These are phyloP conservation scores for Acanthisitta chloris DNA, from an alignment of 2,113 vertebrate genomes.

Conservation along the genomic window DNA sequence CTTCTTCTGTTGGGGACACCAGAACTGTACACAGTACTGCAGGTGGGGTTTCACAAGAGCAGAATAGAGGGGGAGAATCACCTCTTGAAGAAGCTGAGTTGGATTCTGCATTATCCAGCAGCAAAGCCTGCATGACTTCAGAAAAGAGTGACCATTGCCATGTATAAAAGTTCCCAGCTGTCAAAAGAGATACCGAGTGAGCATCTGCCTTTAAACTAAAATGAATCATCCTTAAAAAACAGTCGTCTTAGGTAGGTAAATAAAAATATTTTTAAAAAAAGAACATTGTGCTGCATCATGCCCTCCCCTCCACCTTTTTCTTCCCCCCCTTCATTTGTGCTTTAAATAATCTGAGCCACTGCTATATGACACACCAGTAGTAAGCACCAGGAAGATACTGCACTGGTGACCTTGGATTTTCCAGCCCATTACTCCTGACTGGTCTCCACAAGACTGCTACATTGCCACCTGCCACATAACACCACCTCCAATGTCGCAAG, in stretches of 20 bases:
- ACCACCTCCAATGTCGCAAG: neutral
- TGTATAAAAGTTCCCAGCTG: neutral
- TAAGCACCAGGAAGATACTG: neutral
- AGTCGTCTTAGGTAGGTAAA: no score
- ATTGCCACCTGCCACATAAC: slow-evolving; percentile 47
- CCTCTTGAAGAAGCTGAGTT: no score
- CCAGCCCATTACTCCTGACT: slow-evolving; percentile 53
- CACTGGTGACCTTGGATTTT: slow-evolving; percentile 56
- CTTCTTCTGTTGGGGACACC: no score
- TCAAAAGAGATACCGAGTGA: neutral
- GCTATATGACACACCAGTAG: neutral
- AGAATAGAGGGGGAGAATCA: no score
- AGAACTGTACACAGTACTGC: no score
- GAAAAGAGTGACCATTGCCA: neutral
- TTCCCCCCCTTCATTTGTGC: neutral
- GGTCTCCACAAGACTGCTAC: slow-evolving; percentile 22
- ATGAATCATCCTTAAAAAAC: neutral
- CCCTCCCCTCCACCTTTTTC: neutral
- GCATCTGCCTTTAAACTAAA: neutral
- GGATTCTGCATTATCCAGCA: neutral
- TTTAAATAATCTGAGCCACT: neutral
- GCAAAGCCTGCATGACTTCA: neutral
- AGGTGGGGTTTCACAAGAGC: no score
- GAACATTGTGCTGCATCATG: rapidly evolving
- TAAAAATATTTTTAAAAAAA: no score